Evolutionary conservation across 2,888 invertebrate genomes (phyloP), one percentile per base, ranked within the genome.

Genomic region (Tanypteryx hageni): DNA sequence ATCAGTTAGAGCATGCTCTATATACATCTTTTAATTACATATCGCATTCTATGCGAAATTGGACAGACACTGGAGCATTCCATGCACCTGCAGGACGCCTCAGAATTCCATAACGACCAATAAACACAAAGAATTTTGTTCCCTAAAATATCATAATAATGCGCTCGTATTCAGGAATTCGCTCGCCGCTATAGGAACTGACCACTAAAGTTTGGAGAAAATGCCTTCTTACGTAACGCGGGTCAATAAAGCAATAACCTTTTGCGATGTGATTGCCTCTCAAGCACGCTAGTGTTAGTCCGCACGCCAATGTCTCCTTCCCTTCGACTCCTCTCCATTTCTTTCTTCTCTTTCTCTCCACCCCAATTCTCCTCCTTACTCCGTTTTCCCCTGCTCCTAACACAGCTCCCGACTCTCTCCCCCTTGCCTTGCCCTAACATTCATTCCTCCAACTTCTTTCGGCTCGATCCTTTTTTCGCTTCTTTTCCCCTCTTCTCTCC

Each of bases 231-330:
- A 57, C 83, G 44, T 83, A 83, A 83, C 57, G 18, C 83, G 57
- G 83, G 83, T 83, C 83, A 83, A 83, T 83, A 83, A 83, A 83
- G 83, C 83, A 83, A 83, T 83, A 83, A 56, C 83, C 83, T 83
- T 83, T 83, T 83, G 83, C 83, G 56, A 31, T n/a, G 83, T 83
- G 83, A 83, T 83, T 83, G 44, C 83, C 83, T 11, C 56, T 11
- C 57, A 57, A 83, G 57, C 83, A 57, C 83, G 83, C 83, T 8
- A 83, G 18, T 57, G 56, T 56, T 82, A 10, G 27, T n/a, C 1
- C 56, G 57, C 83, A 83, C 83, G 83, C 83, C 83, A 83, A 57
- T 44, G 44, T 44, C 44, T 44, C 44, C 44, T 44, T 44, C 44
- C 44, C 44, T 44, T 44, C 44, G 44, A 44, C 44, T 44, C 44